Percentiles rank a stretch among this genome's conserved stretches.
phyloP scores from a whole-genome alignment of 2,113 vertebrate genomes.

The Thryonomys swinderianus region DNA sequence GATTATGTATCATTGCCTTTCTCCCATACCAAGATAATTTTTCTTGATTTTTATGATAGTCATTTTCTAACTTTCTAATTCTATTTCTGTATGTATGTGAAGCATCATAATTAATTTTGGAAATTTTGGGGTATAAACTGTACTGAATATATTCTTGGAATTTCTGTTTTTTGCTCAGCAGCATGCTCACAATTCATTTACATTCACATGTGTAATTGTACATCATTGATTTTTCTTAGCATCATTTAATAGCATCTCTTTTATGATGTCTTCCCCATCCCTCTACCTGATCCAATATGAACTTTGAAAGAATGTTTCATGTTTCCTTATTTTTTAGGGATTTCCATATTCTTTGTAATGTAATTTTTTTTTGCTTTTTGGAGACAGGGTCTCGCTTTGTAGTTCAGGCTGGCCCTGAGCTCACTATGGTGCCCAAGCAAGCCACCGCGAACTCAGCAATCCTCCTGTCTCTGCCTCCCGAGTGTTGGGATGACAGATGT shows the following conservation, averaged over 20 bases:
- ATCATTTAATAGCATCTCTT: neutral
- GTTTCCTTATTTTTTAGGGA: conserved; percentile 4
- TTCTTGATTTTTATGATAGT: neutral
- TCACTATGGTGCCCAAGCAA: too few relatives aligned
- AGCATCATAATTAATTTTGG: neutral
- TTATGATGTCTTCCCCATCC: neutral
- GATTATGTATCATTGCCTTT: neutral
- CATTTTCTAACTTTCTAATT: neutral
- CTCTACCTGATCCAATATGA: neutral
- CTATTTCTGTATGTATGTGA: neutral
- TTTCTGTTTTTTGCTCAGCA: neutral
- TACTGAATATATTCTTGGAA: neutral
- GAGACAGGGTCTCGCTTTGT: too few relatives aligned
- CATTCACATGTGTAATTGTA: neutral
- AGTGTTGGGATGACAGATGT: too few relatives aligned
- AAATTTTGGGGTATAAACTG: neutral
- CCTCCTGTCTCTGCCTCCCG: too few relatives aligned
- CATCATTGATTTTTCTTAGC: neutral
- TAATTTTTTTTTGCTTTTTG: too few relatives aligned
- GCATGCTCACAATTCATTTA: neutral
- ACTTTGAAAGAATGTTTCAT: neutral
- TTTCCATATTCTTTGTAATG: conserved; percentile 4
- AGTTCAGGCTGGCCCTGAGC: too few relatives aligned
- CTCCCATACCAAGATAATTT: neutral
- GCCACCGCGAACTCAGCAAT: too few relatives aligned